Conservation (phyloP, 92 coral and sea anemone species). For the Ricordea florida region DNA sequence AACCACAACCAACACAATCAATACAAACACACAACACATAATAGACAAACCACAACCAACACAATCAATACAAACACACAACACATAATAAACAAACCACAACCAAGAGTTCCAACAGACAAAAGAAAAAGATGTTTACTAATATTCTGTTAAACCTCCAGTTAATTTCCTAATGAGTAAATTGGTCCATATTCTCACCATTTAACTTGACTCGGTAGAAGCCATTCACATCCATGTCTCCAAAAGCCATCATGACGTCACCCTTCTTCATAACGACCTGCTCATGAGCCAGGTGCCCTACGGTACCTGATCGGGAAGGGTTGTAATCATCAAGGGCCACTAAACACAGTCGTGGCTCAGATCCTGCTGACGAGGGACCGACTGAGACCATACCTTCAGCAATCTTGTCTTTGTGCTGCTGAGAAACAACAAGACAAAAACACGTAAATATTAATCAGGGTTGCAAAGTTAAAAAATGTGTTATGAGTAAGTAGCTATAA, state of each 20-base stretch:
- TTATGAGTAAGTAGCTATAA: no score
- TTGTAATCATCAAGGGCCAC: conserved; percentile 90
- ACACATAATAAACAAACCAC: no score
- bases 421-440: not conserved
- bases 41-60: no score
- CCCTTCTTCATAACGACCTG: conserved; percentile 89
- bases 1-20: no score
- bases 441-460: no score
- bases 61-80: no score
- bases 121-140: no score
- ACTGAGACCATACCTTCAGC: conserved; percentile 57
- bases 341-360: conserved; percentile 72
- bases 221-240: conserved; percentile 80
- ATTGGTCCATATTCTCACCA: conserved; percentile 52
- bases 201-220: conserved; percentile 84
- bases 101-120: no score
- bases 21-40: no score
- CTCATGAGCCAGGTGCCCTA: conserved; percentile 84
- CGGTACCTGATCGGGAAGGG: conserved; percentile 82
- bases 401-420: conserved; percentile 31
- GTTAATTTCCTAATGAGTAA: no score
- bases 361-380: conserved; percentile 42
- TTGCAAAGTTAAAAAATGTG: no score
- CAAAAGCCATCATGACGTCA: conserved; percentile 82
- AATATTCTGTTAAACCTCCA: no score